These are phyloP conservation scores for Camelus dromedarius DNA, from an alignment of 2,113 vertebrate species.

Conservation along the genomic window DNA sequence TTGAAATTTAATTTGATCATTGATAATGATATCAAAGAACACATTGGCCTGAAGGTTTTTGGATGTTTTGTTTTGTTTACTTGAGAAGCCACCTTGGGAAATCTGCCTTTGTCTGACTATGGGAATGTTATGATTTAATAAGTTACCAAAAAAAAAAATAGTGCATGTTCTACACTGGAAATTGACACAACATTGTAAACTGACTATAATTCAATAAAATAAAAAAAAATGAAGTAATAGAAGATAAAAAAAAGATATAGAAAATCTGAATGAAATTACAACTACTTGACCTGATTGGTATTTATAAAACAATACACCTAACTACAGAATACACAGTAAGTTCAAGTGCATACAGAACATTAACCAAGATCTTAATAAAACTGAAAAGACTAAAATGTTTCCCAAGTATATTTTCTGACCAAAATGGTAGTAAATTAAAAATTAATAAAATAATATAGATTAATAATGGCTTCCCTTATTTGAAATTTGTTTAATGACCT, in stretches of 20 bases:
- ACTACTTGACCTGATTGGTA: not conserved
- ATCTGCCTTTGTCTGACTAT: not conserved
- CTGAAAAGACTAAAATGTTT: not conserved
- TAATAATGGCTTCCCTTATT: not conserved
- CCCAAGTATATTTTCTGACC: not conserved
- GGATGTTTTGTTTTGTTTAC: no score
- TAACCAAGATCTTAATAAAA: not conserved
- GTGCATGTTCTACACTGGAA: no score
- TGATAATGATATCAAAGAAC: not conserved
- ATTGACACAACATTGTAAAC: no score
- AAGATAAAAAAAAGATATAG: not conserved
- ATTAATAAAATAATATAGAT: not conserved
- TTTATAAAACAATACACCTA: not conserved
- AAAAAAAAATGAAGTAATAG: no score
- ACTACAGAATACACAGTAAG: not conserved
- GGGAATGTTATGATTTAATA: not conserved
- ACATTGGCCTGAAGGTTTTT: not conserved
- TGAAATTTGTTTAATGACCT: not conserved
- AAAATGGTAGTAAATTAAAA: slow-evolving; percentile 37
- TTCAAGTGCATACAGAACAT: not conserved
- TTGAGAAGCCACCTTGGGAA: not conserved
- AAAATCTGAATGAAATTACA: not conserved
- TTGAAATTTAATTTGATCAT: not conserved
- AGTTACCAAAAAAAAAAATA: not conserved
- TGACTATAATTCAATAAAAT: no score